phyloP scores from a whole-genome alignment of 1,140 invertebrate genomes.

The Polypedilum vanderplanki region DNA sequence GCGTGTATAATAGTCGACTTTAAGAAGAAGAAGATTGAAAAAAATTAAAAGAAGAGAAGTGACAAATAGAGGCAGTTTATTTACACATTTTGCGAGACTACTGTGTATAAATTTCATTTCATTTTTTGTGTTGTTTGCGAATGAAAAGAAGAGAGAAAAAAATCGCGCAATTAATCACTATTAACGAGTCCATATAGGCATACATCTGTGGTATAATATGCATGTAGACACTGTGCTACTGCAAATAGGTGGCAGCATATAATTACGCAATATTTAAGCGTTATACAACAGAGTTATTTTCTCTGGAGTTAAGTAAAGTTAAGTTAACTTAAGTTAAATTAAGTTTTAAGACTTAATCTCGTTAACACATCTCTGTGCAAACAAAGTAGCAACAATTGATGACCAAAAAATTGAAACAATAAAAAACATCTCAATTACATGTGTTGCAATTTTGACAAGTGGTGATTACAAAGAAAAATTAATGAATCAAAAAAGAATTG shows the following conservation, averaged over 20 bases:
- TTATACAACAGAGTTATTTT: background rate
- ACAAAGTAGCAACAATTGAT: no score
- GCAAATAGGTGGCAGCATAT: conserved; percentile 17
- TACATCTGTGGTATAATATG: background rate
- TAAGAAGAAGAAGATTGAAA: background rate
- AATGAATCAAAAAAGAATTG: no score
- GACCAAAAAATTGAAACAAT: background rate
- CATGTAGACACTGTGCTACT: background rate
- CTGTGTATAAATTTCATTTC: background rate
- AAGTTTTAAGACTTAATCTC: conserved; percentile 13
- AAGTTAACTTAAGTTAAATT: no score
- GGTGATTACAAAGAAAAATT: background rate
- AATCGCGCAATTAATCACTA: conserved; percentile 17
- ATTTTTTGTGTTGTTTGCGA: background rate
- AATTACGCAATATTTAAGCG: conserved; percentile 5
- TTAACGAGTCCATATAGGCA: conserved; percentile 8
- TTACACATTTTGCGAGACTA: conserved; percentile 12
- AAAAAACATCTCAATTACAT: conserved; percentile 6
- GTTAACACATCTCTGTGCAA: background rate
- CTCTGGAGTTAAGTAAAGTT: no score
- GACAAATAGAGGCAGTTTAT: conserved; percentile 17
- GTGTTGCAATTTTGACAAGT: background rate
- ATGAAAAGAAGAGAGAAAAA: conserved; percentile 10
- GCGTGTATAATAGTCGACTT: background rate
- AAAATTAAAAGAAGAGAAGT: background rate